These are phyloP conservation scores for Hemicordylus capensis DNA, from an alignment of 2,113 vertebrate species.

Conservation along the genomic window DNA sequence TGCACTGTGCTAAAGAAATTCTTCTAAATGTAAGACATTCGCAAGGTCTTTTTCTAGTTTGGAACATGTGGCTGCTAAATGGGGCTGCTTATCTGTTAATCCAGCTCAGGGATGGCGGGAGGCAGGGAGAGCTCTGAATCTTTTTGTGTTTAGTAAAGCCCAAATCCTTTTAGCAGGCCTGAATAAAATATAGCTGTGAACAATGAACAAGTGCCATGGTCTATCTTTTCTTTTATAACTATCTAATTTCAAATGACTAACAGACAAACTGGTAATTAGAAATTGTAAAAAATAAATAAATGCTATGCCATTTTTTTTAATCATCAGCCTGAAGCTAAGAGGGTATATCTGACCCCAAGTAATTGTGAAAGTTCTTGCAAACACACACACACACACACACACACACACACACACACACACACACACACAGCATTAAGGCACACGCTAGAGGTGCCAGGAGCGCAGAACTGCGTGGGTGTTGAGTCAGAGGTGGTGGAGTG, in stretches of 20 bases:
- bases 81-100: constrained; percentile 57
- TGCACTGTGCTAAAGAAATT: too few species aligned
- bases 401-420: too few species aligned
- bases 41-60: constrained; percentile 20
- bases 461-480: too few species aligned
- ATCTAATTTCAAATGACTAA: constrained; percentile 45
- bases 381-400: too few species aligned
- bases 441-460: too few species aligned
- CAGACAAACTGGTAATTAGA: constrained; percentile 38
- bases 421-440: too few species aligned
- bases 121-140: constrained; percentile 55
- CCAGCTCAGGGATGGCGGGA: constrained; percentile 30
- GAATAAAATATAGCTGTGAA: constrained; percentile 48
- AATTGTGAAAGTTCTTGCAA: constrained; percentile 46
- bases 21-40: constrained; percentile 32
- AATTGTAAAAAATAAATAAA: constrained; percentile 45
- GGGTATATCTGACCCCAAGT: background rate
- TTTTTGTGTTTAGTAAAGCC: constrained; percentile 52
- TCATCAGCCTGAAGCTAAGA: constrained; percentile 51
- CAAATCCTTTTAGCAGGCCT: constrained; percentile 51
- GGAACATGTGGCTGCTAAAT: constrained; percentile 49
- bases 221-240: constrained; percentile 49
- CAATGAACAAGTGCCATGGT: constrained; percentile 48
- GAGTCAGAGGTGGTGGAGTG: too few species aligned
- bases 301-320: constrained; percentile 18